Evolutionary conservation across 2,797 vertebrate species (phyloP).

Genomic region (Eptatretus atami): DNA sequence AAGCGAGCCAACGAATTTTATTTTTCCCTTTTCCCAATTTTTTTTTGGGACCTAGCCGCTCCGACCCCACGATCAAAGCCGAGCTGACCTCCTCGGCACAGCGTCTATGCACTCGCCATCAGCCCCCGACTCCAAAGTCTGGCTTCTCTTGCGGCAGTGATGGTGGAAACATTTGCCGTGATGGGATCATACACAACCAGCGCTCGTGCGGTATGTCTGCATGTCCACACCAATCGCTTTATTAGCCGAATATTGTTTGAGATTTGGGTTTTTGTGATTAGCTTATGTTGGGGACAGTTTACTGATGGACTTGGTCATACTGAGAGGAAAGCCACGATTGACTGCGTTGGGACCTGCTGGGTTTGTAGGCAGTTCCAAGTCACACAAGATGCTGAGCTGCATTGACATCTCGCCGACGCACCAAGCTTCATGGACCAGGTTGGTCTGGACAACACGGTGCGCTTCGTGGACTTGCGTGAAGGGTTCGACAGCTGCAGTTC

Average conservation of each 20-base stretch:
- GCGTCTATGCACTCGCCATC: slow-evolving; percentile 36
- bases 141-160: slow-evolving; percentile 41
- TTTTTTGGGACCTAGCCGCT: slow-evolving; percentile 39
- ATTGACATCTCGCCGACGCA: slow-evolving; percentile 45
- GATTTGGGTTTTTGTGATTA: not conserved
- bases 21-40: too few relatives aligned
- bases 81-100: slow-evolving; percentile 33
- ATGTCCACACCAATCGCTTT: not conserved
- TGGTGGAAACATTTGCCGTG: slow-evolving; percentile 35
- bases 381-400: slow-evolving; percentile 48
- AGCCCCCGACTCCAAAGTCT: slow-evolving; percentile 41
- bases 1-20: slow-evolving; percentile 33
- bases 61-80: slow-evolving; percentile 38
- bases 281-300: slow-evolving; percentile 1
- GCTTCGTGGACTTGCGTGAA: slow-evolving; percentile 35
- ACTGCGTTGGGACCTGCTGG: slow-evolving; percentile 13
- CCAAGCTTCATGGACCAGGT: slow-evolving; percentile 44
- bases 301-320: not conserved
- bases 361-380: slow-evolving; percentile 46
- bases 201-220: slow-evolving; percentile 25
- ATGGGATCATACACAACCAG: slow-evolving; percentile 43
- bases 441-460: slow-evolving; percentile 36
- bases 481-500: slow-evolving; percentile 33
- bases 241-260: not conserved
- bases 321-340: too few relatives aligned